Evolutionary conservation across 2,113 vertebrate species (phyloP), one percentile per base, ranked within the genome.

Genomic region (Syngnathus typhle): DNA sequence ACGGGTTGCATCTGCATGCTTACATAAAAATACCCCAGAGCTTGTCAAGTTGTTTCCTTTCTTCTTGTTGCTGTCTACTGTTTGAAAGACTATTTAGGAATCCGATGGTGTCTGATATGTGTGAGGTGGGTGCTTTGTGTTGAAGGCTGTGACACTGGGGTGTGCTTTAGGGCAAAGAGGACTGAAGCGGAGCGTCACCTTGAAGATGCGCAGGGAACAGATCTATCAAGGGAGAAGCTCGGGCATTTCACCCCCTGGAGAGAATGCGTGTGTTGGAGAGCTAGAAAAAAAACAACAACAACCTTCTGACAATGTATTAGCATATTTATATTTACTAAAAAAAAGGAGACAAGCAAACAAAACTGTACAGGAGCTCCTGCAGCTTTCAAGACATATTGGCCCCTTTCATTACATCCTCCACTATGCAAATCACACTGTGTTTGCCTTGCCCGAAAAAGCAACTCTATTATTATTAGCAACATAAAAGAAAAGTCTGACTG

Each of bases 381-480:
- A 41, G 72, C 77, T 84, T 90, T 79, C 74, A 73, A 81, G 84
- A 84, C 77, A 80, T 83, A 83, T 83, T 76, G 69, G 71, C 64
- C 60, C 18, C 15, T 69, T 79, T 76, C 70, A 78, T 71, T 84
- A 74, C 67, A 77, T 78, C 75, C 64, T 60, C 75, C 73, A 64
- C 66, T 85, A 91, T 90, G 88, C 88, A 89, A 90, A 90, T 91
- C 65, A 79, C 80, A 68, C 70, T 5, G 54, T 73, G 39, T 85
- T 86, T 86, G 75, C 68, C 73, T 64, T 75, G 72, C 64, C 71
- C 71, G 73, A 76, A 80, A 87, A 82, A 87, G 85, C 87, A 82
- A 81, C 78, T 80, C 76, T 87, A 86, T 90, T 91, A 86, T 90
- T 87, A 90, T 88, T 84, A 87, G 82, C 79, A 81, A 82, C 79